These are phyloP conservation scores for Pyrocoelia pectoralis DNA, from an alignment of 2,888 invertebrate species.

Conservation along the genomic window DNA sequence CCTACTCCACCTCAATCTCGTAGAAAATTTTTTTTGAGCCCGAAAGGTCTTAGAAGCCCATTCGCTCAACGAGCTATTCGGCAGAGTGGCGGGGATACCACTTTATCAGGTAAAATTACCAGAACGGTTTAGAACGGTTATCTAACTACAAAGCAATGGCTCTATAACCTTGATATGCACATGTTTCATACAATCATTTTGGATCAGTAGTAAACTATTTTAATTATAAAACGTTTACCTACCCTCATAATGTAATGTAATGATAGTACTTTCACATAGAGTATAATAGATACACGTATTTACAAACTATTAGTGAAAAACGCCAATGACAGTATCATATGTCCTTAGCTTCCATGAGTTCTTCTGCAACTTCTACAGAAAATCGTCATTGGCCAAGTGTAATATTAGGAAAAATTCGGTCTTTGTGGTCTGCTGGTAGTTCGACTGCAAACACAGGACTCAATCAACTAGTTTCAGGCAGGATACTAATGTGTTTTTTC, in stretches of 20 bases:
- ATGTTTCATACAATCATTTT: too few species aligned
- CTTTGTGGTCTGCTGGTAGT: constrained; percentile 83
- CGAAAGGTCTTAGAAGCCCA: constrained; percentile 82
- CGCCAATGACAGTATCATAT: neutral
- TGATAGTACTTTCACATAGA: too few species aligned
- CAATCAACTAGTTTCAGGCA: constrained; percentile 84
- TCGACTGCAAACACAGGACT: constrained; percentile 78
- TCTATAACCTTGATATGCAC: too few species aligned
- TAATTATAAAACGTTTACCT: too few species aligned
- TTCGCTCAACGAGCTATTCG: constrained; percentile 66
- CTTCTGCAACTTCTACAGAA: constrained; percentile 61
- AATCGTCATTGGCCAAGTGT: constrained; percentile 75
- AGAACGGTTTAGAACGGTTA: too few species aligned
- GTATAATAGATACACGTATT: too few species aligned
- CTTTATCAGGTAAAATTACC: constrained; percentile 70
- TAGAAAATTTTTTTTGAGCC: constrained; percentile 83
- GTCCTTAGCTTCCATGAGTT: constrained; percentile 49
- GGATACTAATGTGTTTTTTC: constrained; percentile 50
- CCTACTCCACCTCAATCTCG: constrained; percentile 81
- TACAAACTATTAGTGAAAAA: too few species aligned
- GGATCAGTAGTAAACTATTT: too few species aligned
- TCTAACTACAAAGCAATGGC: too few species aligned
- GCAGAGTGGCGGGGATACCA: constrained; percentile 66
- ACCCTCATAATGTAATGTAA: too few species aligned
- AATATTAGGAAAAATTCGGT: constrained; percentile 88